A percentile compares a stretch with the other conserved stretches of the same genome.
phyloP scores from a whole-genome alignment of 2,797 vertebrate species.

The Poecilia wingei region DNA sequence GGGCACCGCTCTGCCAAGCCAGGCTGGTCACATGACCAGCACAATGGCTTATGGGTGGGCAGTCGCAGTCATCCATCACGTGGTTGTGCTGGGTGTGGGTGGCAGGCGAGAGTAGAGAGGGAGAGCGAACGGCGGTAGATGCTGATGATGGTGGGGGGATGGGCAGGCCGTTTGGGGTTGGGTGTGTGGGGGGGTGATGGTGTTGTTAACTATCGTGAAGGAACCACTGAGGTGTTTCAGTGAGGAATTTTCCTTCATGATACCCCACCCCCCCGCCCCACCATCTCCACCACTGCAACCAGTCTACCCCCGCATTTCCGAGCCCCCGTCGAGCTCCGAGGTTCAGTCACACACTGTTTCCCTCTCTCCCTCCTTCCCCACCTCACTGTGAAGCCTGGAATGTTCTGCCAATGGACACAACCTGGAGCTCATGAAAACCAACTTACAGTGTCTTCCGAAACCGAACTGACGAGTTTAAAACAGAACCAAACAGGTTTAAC shows the following conservation, averaged over 20 bases:
- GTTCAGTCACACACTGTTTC: slow-evolving; percentile 70
- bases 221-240: slow-evolving; percentile 83
- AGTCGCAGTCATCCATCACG: slow-evolving; percentile 79
- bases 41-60: slow-evolving; percentile 82
- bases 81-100: slow-evolving; percentile 73
- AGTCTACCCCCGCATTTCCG: slow-evolving; percentile 68
- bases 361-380: slow-evolving; percentile 55
- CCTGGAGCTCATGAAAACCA: slow-evolving; percentile 55
- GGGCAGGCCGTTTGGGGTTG: slow-evolving; percentile 63
- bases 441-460: not conserved
- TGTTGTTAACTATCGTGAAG: slow-evolving; percentile 77
- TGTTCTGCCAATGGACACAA: slow-evolving; percentile 79
- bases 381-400: slow-evolving; percentile 79
- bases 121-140: slow-evolving; percentile 53
- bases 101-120: slow-evolving; percentile 49
- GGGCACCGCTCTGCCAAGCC: slow-evolving; percentile 81
- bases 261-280: slow-evolving; percentile 67
- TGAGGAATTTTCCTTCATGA: slow-evolving; percentile 80
- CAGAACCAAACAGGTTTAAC: not conserved
- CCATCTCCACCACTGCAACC: slow-evolving; percentile 32
- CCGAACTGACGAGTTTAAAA: slow-evolving; percentile 11
- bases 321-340: slow-evolving; percentile 65
- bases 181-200: slow-evolving; percentile 62
- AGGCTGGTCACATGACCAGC: slow-evolving; percentile 80
- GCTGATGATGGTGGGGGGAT: slow-evolving; percentile 72